Conservation (phyloP, 1,140 invertebrate genomes). For the Cyrtorhinus lividipennis region DNA sequence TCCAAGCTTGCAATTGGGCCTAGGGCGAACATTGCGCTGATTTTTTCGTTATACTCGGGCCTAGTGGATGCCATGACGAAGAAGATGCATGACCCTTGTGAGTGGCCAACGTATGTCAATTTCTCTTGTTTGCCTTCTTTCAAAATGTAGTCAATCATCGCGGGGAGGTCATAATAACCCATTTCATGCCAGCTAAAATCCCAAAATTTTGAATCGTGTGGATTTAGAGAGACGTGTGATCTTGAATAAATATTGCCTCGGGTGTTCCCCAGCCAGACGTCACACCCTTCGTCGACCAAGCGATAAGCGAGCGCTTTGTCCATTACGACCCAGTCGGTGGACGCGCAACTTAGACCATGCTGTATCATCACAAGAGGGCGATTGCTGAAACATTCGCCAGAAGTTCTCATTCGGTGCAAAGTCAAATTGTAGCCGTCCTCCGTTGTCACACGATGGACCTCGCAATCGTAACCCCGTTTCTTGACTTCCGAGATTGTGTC, state of each 20-base stretch:
- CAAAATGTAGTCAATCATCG: conserved; percentile 56
- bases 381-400: neutral
- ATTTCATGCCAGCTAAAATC: conserved; percentile 58
- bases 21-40: conserved; percentile 32
- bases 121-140: conserved; percentile 39
- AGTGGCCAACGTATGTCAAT: conserved; percentile 54
- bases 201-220: neutral
- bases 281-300: conserved; percentile 43
- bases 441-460: conserved; percentile 48
- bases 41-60: conserved; percentile 38
- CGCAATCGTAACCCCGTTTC: conserved; percentile 43
- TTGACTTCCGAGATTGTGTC: neutral
- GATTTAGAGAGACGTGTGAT: neutral
- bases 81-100: conserved; percentile 43
- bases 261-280: conserved; percentile 53
- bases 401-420: conserved; percentile 44
- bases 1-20: conserved; percentile 33
- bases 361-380: conserved; percentile 42
- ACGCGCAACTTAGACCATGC: conserved; percentile 61
- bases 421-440: conserved; percentile 57
- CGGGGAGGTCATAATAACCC: conserved; percentile 56
- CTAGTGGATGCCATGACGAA: conserved; percentile 35
- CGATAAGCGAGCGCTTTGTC: conserved; percentile 32
- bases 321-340: conserved; percentile 49
- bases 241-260: neutral